Evolutionary conservation across 2,797 vertebrate species (phyloP).

Genomic region (Gobio occitaniae): DNA sequence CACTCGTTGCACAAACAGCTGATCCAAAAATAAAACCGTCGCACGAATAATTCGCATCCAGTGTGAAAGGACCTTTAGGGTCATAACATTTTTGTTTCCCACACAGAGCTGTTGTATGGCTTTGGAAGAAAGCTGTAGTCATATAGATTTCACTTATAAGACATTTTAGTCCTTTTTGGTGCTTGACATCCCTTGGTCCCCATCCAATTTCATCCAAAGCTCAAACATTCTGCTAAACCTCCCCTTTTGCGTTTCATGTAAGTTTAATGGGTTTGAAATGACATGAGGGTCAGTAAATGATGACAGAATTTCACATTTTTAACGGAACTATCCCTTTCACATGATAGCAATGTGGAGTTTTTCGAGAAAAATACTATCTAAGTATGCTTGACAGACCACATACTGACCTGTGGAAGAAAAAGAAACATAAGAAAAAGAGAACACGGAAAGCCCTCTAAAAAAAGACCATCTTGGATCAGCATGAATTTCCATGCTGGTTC

Average conservation of each 20-base stretch:
- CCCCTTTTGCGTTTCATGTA: neutral
- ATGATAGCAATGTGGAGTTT: neutral
- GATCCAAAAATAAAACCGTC: too few relatives aligned
- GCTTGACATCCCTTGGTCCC: too few relatives aligned
- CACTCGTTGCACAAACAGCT: too few relatives aligned
- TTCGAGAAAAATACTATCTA: slow-evolving; percentile 6
- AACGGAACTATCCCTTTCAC: neutral
- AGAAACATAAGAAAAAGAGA: neutral
- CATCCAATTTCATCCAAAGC: too few relatives aligned
- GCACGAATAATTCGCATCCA: too few relatives aligned
- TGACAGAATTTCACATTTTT: neutral
- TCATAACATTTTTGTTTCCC: too few relatives aligned
- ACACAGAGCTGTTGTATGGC: too few relatives aligned
- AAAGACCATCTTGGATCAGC: neutral
- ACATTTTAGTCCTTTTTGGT: too few relatives aligned
- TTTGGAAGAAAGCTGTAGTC: too few relatives aligned
- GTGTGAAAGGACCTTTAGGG: too few relatives aligned
- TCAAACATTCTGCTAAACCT: neutral
- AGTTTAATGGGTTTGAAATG: neutral
- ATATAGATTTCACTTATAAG: too few relatives aligned
- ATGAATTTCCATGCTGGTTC: neutral
- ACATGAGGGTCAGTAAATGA: neutral
- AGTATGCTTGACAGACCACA: slow-evolving; percentile 20
- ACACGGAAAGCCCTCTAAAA: neutral
- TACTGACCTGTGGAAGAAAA: slow-evolving; percentile 3